Evolutionary conservation across 2,797 vertebrate species (phyloP), one percentile per base, ranked within the genome.

Genomic region (Chrysocyon brachyurus): DNA sequence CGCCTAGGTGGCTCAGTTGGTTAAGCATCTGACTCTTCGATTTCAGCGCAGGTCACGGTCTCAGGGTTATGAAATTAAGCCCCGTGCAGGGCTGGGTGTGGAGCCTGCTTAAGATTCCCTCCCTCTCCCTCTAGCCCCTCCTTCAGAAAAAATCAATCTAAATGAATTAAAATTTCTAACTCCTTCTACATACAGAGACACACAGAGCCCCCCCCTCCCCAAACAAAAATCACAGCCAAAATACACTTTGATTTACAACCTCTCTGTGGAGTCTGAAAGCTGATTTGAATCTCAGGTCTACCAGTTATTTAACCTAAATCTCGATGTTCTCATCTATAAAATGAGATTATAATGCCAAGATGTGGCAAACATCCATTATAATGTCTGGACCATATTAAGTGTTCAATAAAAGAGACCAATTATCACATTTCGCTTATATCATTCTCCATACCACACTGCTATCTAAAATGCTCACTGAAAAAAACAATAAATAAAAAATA

Each of bases 301-400:
- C 9, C 10, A 52, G 59, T 87, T 85, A 87, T 28, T 93, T 88
- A 91, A 96, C 33, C 73, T 90, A 90, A 77, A 33, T 84, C 57
- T 73, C 40, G 1, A 73, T 7, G 68, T 78, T 33, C 17, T 92
- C 28, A 68, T 49, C 78, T 86, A 22, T 63, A 93, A 93, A 93
- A 83, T 57, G 36, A 89, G 72, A 68, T 40, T 63, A 57, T 33
- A 87, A 68, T 7, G 24, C 61, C 57, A 28, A 33, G 31, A 52
- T 49, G 19, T 59, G 64, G 61, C 82, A 83, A 14, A 59, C 12
- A 90, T 11, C 12, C 49, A 59, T 19, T 56, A 66, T 31, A 68
- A 91, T 14, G 11, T 64, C 86, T 49, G 15, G 59, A 70, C 40
- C 49, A 75, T 10, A 96, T 12, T 17, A 94, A 86, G 21, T 40